A percentile compares a stretch with the other conserved stretches of the same genome.
Evolutionary conservation across 37 sponge, comb jelly and placozoan genomes (phyloP).

Genomic region (Mnemiopsis leidyi): DNA sequence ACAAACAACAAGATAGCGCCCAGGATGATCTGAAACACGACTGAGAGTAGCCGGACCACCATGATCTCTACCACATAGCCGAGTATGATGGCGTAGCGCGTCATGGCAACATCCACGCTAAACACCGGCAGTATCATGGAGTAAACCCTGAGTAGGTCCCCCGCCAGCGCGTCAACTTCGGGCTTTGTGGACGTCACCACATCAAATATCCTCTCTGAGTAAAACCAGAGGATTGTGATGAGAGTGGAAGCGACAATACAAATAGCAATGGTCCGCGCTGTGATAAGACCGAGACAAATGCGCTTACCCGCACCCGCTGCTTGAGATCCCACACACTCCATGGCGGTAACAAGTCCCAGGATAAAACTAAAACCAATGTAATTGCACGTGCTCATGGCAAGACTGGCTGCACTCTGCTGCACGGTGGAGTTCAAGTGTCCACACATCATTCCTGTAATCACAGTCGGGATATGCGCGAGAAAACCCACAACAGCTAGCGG

Average conservation of each 20-base stretch:
- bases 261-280: constrained; percentile 29
- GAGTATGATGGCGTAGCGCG: constrained; percentile 44
- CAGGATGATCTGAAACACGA: neutral
- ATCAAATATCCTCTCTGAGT: neutral
- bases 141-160: neutral
- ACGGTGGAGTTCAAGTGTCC: constrained; percentile 46
- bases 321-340: constrained; percentile 52
- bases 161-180: neutral
- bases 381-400: constrained; percentile 11
- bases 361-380: constrained; percentile 9
- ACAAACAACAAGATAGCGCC: neutral
- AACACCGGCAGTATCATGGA: neutral
- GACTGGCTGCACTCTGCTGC: neutral
- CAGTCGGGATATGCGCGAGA: constrained; percentile 24
- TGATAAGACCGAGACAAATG: neutral
- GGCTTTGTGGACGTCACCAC: neutral
- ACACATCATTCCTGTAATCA: neutral
- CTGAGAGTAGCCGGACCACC: neutral
- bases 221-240: neutral
- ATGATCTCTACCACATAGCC: neutral
- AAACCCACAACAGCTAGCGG: constrained; percentile 12
- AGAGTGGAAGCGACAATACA: neutral
- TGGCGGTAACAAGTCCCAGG: constrained; percentile 31
- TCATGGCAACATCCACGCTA: neutral
- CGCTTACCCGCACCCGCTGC: constrained; percentile 47